Evolutionary conservation across 2,113 vertebrate species (phyloP), one percentile per base, ranked within the genome.

Genomic region (Cacatua alba): DNA sequence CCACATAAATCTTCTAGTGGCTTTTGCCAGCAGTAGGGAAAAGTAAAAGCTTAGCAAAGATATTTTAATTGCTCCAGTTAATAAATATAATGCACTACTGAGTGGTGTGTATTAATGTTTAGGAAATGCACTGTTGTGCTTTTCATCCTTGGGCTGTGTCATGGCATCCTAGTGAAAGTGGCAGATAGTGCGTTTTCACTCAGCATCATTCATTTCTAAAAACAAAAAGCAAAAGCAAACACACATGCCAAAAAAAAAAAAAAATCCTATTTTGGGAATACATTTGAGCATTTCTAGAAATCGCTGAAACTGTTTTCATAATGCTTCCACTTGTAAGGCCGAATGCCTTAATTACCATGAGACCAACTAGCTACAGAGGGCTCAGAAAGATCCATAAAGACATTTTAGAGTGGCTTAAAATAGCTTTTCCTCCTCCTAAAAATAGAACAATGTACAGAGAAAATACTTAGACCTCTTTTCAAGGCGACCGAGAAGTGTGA

Each of bases 301-400:
- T 89, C 24, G 0, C 83, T 78, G 70, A 88, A 90, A 52, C 80
- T 82, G 77, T 94, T 95, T 96, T 95, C 92, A 89, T 94, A 95
- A 94, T 96, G 86, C 92, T 95, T 95, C 94, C 86, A 96, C 83
- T 95, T 92, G 77, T 79, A 96, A 94, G 88, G 95, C 96, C 92
- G 96, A 88, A 95, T 97, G 91, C 92, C 23, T 97, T 96, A 94
- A 96, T 96, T 96, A 92, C 77, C 96, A 95, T 89, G 96, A 96
- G 96, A 96, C 92, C 92, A 62, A 15, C 86, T 23, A 76, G 75
- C 72, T 86, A 69, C 81, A 87, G 65, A 92, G 31, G 80, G 69
- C 90, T 87, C 88, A 94, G 67, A 92, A 94, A 93, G 53, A 91
- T 51, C 74, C 86, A 39, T 95, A 79, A 96, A 91, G 93, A 91